phyloP scores from a whole-genome alignment of 2,797 vertebrate genomes.

The Sciaenops ocellatus region DNA sequence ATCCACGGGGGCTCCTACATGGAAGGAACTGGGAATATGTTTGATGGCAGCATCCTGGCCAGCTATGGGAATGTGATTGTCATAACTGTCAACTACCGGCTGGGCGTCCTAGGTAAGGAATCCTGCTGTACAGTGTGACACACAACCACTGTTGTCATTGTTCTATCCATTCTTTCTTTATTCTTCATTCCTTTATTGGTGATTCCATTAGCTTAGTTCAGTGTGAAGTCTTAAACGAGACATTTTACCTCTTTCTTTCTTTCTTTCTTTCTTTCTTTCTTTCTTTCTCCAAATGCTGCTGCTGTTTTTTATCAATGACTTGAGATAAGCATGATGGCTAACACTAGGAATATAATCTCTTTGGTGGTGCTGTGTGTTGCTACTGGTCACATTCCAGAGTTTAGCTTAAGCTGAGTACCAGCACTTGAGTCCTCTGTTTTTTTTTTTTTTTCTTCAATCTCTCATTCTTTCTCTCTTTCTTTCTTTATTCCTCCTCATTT shows the following conservation, averaged over 20 bases:
- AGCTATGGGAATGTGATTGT: slow-evolving; percentile 99
- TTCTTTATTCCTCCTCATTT: background rate
- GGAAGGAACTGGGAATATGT: slow-evolving; percentile 99
- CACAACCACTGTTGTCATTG: background rate
- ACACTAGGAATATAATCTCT: background rate
- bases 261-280: background rate
- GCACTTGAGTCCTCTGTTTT: background rate
- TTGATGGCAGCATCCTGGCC: slow-evolving; percentile 99
- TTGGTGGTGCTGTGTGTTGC: background rate
- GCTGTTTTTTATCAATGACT: slow-evolving; percentile 1
- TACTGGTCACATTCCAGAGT: background rate
- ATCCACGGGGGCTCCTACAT: slow-evolving; percentile 99
- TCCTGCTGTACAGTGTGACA: slow-evolving; percentile 2
- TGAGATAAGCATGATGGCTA: background rate
- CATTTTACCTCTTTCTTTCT: background rate
- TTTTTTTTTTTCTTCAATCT: background rate
- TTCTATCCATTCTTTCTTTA: background rate
- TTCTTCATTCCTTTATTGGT: background rate
- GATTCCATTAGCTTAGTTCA: background rate
- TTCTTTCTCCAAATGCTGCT: background rate
- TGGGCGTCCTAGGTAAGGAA: slow-evolving; percentile 97
- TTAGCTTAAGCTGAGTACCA: background rate
- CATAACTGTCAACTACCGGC: slow-evolving; percentile 98
- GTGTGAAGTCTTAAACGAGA: background rate
- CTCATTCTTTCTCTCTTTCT: background rate